These are phyloP conservation scores for Thereva nobilitata DNA, from an alignment of 2,888 invertebrate species.

Conservation along the genomic window DNA sequence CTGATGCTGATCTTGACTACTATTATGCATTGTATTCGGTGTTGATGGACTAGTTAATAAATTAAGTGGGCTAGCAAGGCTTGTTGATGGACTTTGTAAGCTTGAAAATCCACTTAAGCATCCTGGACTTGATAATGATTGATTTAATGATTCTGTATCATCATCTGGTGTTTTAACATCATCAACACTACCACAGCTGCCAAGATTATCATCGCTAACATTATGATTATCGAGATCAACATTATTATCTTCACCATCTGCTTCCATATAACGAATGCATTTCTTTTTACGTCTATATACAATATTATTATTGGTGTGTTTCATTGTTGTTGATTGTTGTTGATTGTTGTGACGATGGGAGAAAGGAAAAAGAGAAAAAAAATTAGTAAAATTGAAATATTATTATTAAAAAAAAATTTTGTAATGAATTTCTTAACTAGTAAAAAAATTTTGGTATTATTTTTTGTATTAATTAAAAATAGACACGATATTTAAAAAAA, in stretches of 20 bases:
- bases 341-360: not conserved
- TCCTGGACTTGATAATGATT: conserved; percentile 64
- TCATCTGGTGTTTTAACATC: conserved; percentile 71
- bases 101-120: conserved; percentile 70
- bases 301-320: not conserved
- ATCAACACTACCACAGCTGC: conserved; percentile 78
- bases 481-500: no score
- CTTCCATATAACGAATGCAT: conserved; percentile 94
- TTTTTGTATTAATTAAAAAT: no score
- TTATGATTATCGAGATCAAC: conserved; percentile 53
- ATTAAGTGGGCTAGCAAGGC: conserved; percentile 78
- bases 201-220: conserved; percentile 74
- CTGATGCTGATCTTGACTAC: conserved; percentile 35
- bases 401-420: not conserved
- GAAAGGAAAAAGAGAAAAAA: conserved; percentile 13
- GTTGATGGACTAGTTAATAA: conserved; percentile 68
- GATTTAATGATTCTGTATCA: conserved; percentile 67
- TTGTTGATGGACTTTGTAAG: conserved; percentile 71
- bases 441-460: no score
- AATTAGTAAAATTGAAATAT: not conserved
- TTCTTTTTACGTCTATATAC: conserved; percentile 90
- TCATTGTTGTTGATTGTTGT: not conserved
- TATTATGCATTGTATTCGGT: conserved; percentile 44
- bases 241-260: conserved; percentile 69
- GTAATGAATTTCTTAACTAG: no score